Evolutionary conservation across 2,797 vertebrate species (phyloP).

Genomic region (Anguilla anguilla): DNA sequence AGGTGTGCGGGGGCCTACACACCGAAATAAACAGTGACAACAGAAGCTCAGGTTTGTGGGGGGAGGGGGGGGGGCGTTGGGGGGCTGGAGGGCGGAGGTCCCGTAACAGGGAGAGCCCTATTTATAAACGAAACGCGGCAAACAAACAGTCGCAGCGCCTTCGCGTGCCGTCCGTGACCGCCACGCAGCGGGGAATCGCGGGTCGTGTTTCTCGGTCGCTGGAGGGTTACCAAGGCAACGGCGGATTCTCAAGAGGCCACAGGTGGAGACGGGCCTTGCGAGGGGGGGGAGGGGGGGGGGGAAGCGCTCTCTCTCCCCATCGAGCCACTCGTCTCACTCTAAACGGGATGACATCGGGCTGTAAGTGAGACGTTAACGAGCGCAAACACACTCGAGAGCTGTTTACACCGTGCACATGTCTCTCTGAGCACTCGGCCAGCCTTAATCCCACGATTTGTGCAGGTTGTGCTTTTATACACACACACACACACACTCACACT

Average conservation of each 20-base stretch:
- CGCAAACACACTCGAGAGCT: neutral
- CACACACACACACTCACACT: too few relatives aligned
- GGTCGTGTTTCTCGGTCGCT: neutral
- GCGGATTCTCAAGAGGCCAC: conserved; percentile 45
- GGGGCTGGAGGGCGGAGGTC: too few relatives aligned
- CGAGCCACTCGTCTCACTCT: conserved; percentile 33
- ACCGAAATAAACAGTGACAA: conserved; percentile 39
- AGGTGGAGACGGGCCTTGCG: conserved; percentile 49
- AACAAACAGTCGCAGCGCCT: conserved; percentile 54
- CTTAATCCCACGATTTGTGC: neutral
- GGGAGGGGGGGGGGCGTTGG: too few relatives aligned
- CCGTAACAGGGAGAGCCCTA: conserved; percentile 54
- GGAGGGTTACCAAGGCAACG: conserved; percentile 49
- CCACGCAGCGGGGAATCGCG: conserved; percentile 45
- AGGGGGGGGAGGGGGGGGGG: conserved; percentile 5
- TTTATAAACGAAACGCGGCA: conserved; percentile 59
- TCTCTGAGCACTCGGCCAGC: neutral
- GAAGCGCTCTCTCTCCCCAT: conserved; percentile 32
- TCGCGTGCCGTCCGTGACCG: conserved; percentile 48
- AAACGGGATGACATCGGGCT: conserved; percentile 31
- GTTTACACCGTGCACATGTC: neutral
- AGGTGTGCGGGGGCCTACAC: conserved; percentile 42
- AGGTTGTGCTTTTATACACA: neutral
- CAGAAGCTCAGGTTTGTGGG: conserved; percentile 25
- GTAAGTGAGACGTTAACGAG: neutral